Conservation (phyloP, 2,888 invertebrate species). For the Zaprionus bogoriensis region DNA sequence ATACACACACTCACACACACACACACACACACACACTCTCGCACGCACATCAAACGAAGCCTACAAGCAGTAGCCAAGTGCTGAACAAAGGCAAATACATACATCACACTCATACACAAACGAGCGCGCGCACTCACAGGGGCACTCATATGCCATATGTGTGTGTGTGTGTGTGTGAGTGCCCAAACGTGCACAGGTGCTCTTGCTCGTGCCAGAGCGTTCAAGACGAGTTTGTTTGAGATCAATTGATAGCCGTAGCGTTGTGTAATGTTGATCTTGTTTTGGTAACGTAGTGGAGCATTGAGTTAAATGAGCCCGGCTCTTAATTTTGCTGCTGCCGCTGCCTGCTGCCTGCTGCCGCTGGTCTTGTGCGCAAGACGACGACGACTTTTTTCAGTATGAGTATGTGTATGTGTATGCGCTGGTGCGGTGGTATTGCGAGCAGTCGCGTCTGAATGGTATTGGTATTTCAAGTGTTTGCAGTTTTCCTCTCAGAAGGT, state of each 20-base stretch:
- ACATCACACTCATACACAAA: constrained; percentile 8
- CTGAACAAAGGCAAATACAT: constrained; percentile 1
- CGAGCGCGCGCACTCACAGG: not conserved
- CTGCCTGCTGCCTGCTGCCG: constrained; percentile 47
- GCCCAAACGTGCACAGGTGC: constrained; percentile 53
- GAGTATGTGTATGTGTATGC: constrained; percentile 35
- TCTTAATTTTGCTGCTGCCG: constrained; percentile 60
- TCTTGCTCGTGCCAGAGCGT: constrained; percentile 47
- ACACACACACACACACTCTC: not conserved
- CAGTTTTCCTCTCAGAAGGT: constrained; percentile 82
- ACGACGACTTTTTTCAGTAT: constrained; percentile 32
- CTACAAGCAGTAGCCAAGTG: constrained; percentile 34
- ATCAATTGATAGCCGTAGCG: constrained; percentile 70
- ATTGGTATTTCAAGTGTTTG: constrained; percentile 78
- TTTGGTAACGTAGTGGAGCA: constrained; percentile 74
- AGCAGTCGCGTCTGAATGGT: constrained; percentile 57
- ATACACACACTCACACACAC: not conserved
- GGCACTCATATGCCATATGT: constrained; percentile 2
- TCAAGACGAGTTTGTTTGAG: constrained; percentile 65
- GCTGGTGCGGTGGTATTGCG: constrained; percentile 32
- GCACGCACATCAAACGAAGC: constrained; percentile 46
- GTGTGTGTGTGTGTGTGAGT: constrained; percentile 1
- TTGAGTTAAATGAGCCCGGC: constrained; percentile 72
- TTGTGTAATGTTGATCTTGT: constrained; percentile 77
- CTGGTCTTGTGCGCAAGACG: constrained; percentile 39